Conservation (phyloP, 2,797 vertebrate species). For the Peromyscus attwateri region DNA sequence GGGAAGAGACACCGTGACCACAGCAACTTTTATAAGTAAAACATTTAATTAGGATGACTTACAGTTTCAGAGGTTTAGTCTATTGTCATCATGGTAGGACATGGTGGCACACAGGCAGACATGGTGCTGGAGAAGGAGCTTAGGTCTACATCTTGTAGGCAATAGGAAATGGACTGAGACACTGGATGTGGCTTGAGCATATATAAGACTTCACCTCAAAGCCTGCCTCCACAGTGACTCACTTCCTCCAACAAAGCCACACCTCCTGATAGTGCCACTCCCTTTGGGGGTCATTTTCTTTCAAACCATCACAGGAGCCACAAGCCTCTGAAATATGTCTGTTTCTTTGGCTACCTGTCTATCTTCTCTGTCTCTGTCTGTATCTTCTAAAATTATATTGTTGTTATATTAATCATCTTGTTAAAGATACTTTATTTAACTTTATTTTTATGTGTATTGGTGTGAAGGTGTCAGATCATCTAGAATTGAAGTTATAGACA, state of each 20-base stretch:
- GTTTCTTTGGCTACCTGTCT: constrained; percentile 43
- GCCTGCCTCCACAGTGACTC: background rate
- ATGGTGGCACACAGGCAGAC: background rate
- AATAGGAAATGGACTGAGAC: background rate
- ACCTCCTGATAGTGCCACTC: background rate
- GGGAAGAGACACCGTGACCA: background rate
- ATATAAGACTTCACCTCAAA: background rate
- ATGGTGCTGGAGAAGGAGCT: background rate
- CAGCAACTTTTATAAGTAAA: background rate
- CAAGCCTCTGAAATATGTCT: constrained; percentile 32
- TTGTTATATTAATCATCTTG: background rate
- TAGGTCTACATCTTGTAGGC: background rate
- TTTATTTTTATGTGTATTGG: background rate
- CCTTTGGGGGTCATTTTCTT: background rate
- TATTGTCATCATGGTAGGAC: background rate
- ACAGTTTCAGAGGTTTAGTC: background rate
- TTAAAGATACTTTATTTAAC: background rate
- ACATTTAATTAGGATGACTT: background rate
- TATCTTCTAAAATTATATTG: background rate
- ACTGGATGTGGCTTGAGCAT: background rate
- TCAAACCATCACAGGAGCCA: background rate
- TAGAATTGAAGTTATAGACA: background rate
- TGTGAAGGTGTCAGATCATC: background rate
- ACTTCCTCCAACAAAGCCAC: background rate
- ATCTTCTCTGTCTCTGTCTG: background rate